Evolutionary conservation across 1,140 invertebrate genomes (phyloP), one percentile per base, ranked within the genome.

Genomic region (Drosophila takahashii): DNA sequence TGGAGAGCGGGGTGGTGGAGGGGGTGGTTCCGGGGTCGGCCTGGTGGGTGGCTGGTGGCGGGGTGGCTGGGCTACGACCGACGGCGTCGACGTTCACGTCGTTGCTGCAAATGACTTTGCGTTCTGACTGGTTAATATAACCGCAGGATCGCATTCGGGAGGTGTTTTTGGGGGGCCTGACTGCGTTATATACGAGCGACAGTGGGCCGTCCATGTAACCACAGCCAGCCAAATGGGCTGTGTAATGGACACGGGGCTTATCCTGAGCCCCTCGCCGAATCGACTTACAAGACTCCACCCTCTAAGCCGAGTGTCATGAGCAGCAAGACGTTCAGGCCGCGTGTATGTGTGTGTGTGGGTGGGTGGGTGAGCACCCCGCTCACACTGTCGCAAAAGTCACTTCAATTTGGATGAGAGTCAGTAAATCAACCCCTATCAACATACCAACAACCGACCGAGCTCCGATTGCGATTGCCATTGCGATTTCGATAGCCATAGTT

Each of bases 51-150:
- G 42, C 39, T 60, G 59, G 59, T n/a, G n/a, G n/a, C n/a, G n/a
- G 53, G 52, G 44, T 16, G 15, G 42, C 39, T 60, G 59, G 59
- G 73, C 72, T 60, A 64, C 50, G 65, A 53, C 50, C 57, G 54
- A 60, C 41, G 61, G 32, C 53, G 61, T 27, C 53, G 48, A 51
- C 79, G 73, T 34, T 64, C 64, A 16, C 53, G 48, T 45, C 79
- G 73, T 48, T 52, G 70, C 80, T 67, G 51, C 73, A 72, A 79
- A 81, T 91, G 90, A 91, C 90, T 91, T 91, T 91, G 86, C 80
- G 78, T 83, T 90, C 87, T 92, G 87, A 92, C 90, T 92, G 90
- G 90, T 90, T 92, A 92, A 92, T 92, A 92, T 92, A 92, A 92
- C 90, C 90, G 77, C 90, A 92, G 90, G 79, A 90, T 80, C 85